Evolutionary conservation across 23 tunicate genomes (phyloP), one percentile per base, ranked within the genome.

Genomic region (Halocynthia roretzi): DNA sequence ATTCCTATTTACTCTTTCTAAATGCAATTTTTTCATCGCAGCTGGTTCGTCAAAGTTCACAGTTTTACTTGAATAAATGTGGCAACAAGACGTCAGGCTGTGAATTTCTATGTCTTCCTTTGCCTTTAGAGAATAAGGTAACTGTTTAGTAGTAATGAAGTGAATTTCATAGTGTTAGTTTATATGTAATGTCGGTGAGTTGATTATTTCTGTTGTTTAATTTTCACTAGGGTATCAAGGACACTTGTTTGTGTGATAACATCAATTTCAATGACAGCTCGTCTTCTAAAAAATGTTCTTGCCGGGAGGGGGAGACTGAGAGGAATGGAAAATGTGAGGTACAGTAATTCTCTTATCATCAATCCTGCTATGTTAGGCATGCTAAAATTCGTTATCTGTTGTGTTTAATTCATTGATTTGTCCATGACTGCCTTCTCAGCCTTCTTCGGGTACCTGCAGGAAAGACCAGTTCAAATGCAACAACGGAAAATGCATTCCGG

Each of bases 401-500:
- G 44, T 31, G 44, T 31, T 31, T 4, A 4, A 31, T 31, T 31
- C 44, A 31, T 31, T 31, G 2, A 31, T 31, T 31, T 31, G 44
- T 31, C 4, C 44, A 31, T 31, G 2, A 31, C 44, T 31, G 44
- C 4, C 44, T 31, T 31, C 44, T 31, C 76, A 71, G 76, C 76
- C 76, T 10, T 40, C 44, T 51, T 5, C 61, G 2, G 50, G 54
- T 10, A 71, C 58, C 11, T 71, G 76, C 56, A 71, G 19, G 12
- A 54, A 62, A 74, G 83, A 63, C 44, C 79, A 91, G 44, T 85
- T 81, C 70, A 63, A 72, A 7, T 91, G 97, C 81, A 15, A 10
- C 7, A 77, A 85, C 54, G 87, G 90, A 7, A 68, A 82, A 51
- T 91, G 97, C 70, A 81, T 91, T 62, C 80, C 83, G 10, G 23